Percentiles rank a stretch among this genome's conserved stretches.
Evolutionary conservation across 2,888 invertebrate genomes (phyloP).

Genomic region (Drosophila mettleri): DNA sequence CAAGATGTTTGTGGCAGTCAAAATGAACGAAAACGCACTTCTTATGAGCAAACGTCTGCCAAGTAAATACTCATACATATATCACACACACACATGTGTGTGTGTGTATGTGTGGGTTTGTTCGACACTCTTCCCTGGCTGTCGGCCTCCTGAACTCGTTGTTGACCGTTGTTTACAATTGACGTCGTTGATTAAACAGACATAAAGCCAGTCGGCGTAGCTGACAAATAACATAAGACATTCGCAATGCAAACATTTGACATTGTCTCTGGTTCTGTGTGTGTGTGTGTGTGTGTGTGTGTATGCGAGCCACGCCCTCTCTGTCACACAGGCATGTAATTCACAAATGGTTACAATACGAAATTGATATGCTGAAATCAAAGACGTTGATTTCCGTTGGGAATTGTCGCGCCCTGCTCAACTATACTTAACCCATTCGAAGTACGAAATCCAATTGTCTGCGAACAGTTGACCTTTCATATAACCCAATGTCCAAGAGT

Average conservation of each 20-base stretch:
- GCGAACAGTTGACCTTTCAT: slow-evolving; percentile 59
- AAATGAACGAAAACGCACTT: slow-evolving; percentile 44
- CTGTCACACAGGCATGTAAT: slow-evolving; percentile 26
- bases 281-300: background rate
- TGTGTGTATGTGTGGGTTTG: slow-evolving; percentile 3
- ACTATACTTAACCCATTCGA: slow-evolving; percentile 61
- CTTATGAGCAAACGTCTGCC: slow-evolving; percentile 18
- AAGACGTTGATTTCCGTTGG: slow-evolving; percentile 79
- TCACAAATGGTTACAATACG: slow-evolving; percentile 38
- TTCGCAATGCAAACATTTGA: slow-evolving; percentile 49
- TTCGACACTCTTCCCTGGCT: slow-evolving; percentile 2
- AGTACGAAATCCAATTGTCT: slow-evolving; percentile 51
- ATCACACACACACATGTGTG: background rate
- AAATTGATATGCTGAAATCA: slow-evolving; percentile 79
- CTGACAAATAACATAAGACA: slow-evolving; percentile 56
- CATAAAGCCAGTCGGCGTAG: slow-evolving; percentile 59
- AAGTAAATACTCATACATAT: background rate
- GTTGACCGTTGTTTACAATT: slow-evolving; percentile 72
- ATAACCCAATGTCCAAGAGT: slow-evolving; percentile 43
- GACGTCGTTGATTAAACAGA: slow-evolving; percentile 75
- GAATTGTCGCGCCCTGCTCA: slow-evolving; percentile 60
- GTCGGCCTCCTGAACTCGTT: slow-evolving; percentile 33
- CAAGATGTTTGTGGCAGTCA: slow-evolving; percentile 67
- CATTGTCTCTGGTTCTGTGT: slow-evolving; percentile 20
- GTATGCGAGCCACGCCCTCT: slow-evolving; percentile 31